Percentiles rank a stretch among this genome's conserved stretches.
These are phyloP conservation scores for Danionella dracula DNA, from an alignment of 2,797 vertebrate species.

Conservation along the genomic window DNA sequence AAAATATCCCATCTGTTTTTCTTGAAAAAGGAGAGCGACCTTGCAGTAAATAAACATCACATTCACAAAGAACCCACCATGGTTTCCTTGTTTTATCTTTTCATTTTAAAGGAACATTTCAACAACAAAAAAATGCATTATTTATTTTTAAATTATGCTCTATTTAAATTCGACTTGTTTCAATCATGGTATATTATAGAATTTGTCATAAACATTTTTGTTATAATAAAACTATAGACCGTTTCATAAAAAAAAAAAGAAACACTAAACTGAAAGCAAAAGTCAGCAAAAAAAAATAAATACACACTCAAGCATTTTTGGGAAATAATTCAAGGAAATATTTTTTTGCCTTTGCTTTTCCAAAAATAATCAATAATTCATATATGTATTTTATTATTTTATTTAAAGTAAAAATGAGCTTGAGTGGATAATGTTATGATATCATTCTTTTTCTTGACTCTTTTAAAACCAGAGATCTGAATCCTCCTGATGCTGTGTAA, in stretches of 20 bases:
- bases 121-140: background rate
- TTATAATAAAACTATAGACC: too few species aligned
- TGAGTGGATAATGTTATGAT: background rate
- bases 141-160: too few species aligned
- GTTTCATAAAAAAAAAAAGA: too few species aligned
- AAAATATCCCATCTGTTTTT: constrained; percentile 9
- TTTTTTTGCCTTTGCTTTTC: background rate
- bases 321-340: too few species aligned
- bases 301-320: too few species aligned
- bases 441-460: too few species aligned
- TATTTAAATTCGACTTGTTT: too few species aligned
- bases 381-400: too few species aligned
- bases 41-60: constrained; percentile 31
- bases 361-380: background rate
- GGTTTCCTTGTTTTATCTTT: background rate
- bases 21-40: constrained; percentile 18
- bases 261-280: too few species aligned
- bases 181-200: too few species aligned
- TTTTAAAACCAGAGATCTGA: background rate
- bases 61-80: background rate
- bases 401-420: background rate
- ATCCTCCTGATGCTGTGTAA: background rate
- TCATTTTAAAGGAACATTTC: background rate
- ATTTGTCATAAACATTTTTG: too few species aligned
- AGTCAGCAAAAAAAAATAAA: too few species aligned